These are phyloP conservation scores for Cyclopterus lumpus DNA, from an alignment of 2,797 vertebrate species.

Conservation along the genomic window DNA sequence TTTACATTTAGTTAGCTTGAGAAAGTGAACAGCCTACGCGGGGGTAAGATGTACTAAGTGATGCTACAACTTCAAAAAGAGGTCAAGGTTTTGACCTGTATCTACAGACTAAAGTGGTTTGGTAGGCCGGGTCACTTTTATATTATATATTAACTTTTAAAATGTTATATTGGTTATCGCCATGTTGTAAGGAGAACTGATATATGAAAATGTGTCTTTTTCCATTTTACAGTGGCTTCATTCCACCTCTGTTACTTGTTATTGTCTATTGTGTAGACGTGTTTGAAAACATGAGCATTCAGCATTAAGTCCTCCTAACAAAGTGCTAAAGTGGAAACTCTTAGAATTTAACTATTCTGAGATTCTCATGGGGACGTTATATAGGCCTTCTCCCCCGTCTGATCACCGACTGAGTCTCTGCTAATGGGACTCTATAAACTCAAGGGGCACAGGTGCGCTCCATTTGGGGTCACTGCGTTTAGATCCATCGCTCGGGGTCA, in stretches of 20 bases:
- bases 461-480: slow-evolving; percentile 72
- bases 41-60: slow-evolving; percentile 50
- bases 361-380: slow-evolving; percentile 52
- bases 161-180: slow-evolving; percentile 5
- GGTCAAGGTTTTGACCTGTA: slow-evolving; percentile 65
- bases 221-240: slow-evolving; percentile 10
- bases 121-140: slow-evolving; percentile 42
- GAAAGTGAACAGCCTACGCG: slow-evolving; percentile 55
- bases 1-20: slow-evolving; percentile 73
- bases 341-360: slow-evolving; percentile 52
- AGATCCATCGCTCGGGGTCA: slow-evolving; percentile 67
- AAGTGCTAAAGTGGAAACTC: slow-evolving; percentile 37
- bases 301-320: slow-evolving; percentile 55
- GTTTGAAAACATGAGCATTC: slow-evolving; percentile 46
- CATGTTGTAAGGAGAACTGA: neutral
- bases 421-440: slow-evolving; percentile 77
- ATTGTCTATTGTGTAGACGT: slow-evolving; percentile 24
- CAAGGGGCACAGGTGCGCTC: slow-evolving; percentile 75
- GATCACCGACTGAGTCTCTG: slow-evolving; percentile 55
- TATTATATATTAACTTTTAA: slow-evolving; percentile 19
- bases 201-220: slow-evolving; percentile 11
- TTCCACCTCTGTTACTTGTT: slow-evolving; percentile 39
- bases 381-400: slow-evolving; percentile 36
- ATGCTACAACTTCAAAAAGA: slow-evolving; percentile 52
- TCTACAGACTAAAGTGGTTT: slow-evolving; percentile 53